Evolutionary conservation across 2,113 vertebrate genomes (phyloP).

Genomic region (Prunella fulvescens): DNA sequence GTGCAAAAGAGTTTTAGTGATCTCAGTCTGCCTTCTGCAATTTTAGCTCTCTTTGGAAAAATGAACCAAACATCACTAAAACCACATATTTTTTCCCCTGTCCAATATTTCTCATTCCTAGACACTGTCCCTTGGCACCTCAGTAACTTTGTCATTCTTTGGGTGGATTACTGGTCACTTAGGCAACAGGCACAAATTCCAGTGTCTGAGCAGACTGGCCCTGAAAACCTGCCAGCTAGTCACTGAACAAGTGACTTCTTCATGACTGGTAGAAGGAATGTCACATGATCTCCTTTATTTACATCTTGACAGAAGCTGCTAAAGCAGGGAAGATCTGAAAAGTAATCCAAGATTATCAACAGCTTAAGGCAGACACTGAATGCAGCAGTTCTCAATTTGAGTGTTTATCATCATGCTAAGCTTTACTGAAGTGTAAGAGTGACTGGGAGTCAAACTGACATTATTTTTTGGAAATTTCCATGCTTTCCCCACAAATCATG

Average conservation of each 20-base stretch:
- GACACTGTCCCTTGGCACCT: background rate
- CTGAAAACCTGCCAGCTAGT: background rate
- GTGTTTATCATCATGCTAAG: background rate
- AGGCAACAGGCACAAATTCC: background rate
- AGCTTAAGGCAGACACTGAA: background rate
- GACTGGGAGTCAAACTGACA: background rate
- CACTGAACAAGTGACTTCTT: background rate
- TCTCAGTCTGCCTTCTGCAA: slow-evolving; percentile 52
- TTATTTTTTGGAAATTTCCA: background rate
- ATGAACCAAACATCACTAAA: slow-evolving; percentile 30
- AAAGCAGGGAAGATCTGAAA: background rate
- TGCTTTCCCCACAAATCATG: background rate
- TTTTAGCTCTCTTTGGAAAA: slow-evolving; percentile 49
- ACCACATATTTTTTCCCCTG: slow-evolving; percentile 17
- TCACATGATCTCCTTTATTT: background rate
- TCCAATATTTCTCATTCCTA: slow-evolving; percentile 55
- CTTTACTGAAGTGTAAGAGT: background rate
- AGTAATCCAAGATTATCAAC: background rate
- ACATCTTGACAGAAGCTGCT: background rate
- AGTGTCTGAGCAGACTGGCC: background rate
- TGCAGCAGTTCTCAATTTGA: background rate
- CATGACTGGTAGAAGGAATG: background rate
- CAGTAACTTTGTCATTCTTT: background rate
- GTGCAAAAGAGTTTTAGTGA: slow-evolving; percentile 68
- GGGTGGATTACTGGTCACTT: background rate